A percentile compares a stretch with the other conserved stretches of the same genome.
Conservation (phyloP, 2,113 vertebrate species). For the Himantopus leucocephalus region DNA sequence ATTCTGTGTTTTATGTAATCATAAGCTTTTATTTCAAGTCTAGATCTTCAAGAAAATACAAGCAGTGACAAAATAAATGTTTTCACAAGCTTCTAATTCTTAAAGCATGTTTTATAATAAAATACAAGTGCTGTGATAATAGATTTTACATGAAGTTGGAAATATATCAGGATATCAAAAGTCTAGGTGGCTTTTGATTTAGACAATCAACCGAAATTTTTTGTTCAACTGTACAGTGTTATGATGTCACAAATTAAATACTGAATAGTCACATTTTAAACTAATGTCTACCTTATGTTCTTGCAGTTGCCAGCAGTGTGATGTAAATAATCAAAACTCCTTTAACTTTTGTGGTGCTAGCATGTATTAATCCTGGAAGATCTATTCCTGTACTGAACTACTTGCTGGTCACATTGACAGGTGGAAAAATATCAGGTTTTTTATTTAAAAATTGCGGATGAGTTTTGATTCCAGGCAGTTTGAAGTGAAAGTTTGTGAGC, state of each 20-base stretch:
- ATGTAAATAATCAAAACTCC: not conserved
- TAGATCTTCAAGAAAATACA: not conserved
- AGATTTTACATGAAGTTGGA: not conserved
- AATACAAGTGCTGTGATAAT: not conserved
- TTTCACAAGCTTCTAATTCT: not conserved
- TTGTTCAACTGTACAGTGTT: not conserved
- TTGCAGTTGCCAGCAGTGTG: not conserved
- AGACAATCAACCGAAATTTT: not conserved
- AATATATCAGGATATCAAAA: not conserved
- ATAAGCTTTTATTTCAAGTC: not conserved
- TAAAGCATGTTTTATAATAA: not conserved
- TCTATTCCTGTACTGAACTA: not conserved
- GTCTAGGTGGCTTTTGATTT: not conserved
- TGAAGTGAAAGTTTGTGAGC: not conserved
- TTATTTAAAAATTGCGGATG: not conserved
- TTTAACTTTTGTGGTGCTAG: not conserved
- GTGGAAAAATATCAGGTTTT: not conserved
- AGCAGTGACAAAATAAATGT: not conserved
- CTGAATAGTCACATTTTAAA: not conserved
- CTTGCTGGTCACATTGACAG: not conserved
- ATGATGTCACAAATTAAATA: not conserved
- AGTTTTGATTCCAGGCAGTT: not conserved
- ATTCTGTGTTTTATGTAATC: too few species aligned
- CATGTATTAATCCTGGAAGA: not conserved
- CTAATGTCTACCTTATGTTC: not conserved